These are phyloP conservation scores for Tanaodytes sp. DNA, from an alignment of 2,888 invertebrate species.

Conservation along the genomic window DNA sequence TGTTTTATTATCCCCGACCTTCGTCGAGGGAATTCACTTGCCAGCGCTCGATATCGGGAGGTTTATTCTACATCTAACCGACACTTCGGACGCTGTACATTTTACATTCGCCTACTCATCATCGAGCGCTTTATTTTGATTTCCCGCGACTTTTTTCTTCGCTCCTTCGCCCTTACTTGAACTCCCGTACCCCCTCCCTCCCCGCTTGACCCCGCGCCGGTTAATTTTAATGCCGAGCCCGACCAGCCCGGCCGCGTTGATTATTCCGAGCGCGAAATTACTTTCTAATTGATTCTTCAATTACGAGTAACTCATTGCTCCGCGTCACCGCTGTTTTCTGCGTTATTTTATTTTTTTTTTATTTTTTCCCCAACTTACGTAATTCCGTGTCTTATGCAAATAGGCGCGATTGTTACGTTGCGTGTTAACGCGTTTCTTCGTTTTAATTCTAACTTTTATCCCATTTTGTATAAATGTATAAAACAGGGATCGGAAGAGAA, in stretches of 20 bases:
- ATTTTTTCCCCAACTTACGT: constrained; percentile 14
- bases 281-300: constrained; percentile 47
- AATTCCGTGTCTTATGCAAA: constrained; percentile 41
- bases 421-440: constrained; percentile 27
- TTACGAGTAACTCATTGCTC: constrained; percentile 27
- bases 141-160: constrained; percentile 27
- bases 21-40: constrained; percentile 68
- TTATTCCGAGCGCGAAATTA: constrained; percentile 41
- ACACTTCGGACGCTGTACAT: constrained; percentile 53
- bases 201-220: background rate
- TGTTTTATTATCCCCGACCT: constrained; percentile 68
- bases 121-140: constrained; percentile 50
- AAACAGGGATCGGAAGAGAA: no score
- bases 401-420: constrained; percentile 24
- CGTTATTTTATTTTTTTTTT: constrained; percentile 28
- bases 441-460: no score
- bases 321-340: constrained; percentile 20
- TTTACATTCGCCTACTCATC: constrained; percentile 52
- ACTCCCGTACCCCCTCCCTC: background rate
- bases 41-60: constrained; percentile 71
- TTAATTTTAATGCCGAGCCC: constrained; percentile 32
- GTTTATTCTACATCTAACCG: constrained; percentile 71
- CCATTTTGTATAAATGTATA: no score
- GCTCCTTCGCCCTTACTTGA: no score
- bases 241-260: constrained; percentile 20